These are phyloP conservation scores for Ormyrus nitidulus DNA, from an alignment of 2,888 invertebrate genomes.

Conservation along the genomic window DNA sequence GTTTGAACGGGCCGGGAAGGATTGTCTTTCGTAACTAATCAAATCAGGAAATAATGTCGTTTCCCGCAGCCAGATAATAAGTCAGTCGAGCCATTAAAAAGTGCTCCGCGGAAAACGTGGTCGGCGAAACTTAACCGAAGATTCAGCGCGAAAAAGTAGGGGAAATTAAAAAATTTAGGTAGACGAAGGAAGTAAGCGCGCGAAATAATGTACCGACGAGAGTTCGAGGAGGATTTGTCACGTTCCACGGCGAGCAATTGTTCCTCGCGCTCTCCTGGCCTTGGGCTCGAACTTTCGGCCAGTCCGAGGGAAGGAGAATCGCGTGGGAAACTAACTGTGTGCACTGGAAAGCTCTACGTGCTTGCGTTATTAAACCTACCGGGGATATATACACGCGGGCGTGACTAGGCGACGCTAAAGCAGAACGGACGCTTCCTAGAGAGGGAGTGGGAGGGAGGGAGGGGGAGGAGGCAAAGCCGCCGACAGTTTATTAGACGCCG, in stretches of 20 bases:
- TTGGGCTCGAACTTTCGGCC: constrained; percentile 13
- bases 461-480: too few species aligned
- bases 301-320: constrained; percentile 11
- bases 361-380: constrained; percentile 66
- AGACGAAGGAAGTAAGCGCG: not conserved
- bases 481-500: constrained; percentile 59
- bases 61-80: too few species aligned
- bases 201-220: constrained; percentile 43
- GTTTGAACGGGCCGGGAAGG: constrained; percentile 5
- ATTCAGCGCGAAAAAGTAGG: not conserved
- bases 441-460: constrained; percentile 49
- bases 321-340: constrained; percentile 66
- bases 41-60: not conserved
- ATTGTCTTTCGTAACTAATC: not conserved
- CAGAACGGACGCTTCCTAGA: not conserved
- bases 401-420: constrained; percentile 35
- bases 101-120: constrained; percentile 2
- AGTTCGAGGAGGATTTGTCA: constrained; percentile 36
- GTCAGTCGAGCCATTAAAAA: constrained; percentile 8
- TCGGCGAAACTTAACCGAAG: constrained; percentile 26
- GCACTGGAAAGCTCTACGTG: constrained; percentile 66
- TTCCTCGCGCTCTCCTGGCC: constrained; percentile 24
- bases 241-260: constrained; percentile 46
- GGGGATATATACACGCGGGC: constrained; percentile 40
- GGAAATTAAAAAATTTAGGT: not conserved